Evolutionary conservation across 2,797 vertebrate genomes (phyloP), one percentile per base, ranked within the genome.

Genomic region (Melopsittacus undulatus): DNA sequence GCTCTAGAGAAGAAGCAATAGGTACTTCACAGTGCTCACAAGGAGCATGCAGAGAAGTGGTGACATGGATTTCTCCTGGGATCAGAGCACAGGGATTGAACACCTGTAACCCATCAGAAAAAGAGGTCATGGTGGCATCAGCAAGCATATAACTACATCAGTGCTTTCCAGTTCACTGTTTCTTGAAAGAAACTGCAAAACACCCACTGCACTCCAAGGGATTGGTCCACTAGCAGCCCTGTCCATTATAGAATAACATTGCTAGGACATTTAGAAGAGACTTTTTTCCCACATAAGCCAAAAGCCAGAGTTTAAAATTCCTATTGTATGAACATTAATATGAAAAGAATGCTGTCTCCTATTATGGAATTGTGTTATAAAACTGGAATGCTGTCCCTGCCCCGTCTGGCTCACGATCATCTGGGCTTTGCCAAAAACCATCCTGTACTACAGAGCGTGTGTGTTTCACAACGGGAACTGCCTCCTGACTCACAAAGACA

Each of bases 281-380:
- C 45, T 34, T 90, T 67, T 83, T 16, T 42, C 77, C 48, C 68
- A 70, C 69, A 87, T 72, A 88, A 70, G 34, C 64, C 63, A 68
- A 94, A 93, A 95, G 24, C 91, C 43, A 40, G 85, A 91, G 81
- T 96, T 96, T 92, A 74, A 96, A 91, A 95, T 94, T 94, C 92
- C 95, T 96, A 72, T 97, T 96, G 86, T 96, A 92, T 79, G 96
- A 97, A 96, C 95, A 97, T 97, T 91, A 96, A 97, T 97, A 97
- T 94, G 96, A 97, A 97, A 98, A 96, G 95, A 97, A 98, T 97
- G 92, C 73, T 93, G 92, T 94, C 92, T 91, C 96, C 96, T 96
- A 96, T 96, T 97, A 97, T 92, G 96, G 97, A 97, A 96, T 97
- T 98, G 97, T 97, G 97, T 98, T 98, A 97, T 96, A 92, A 97